Base-by-base conservation (phyloP, 2,888 invertebrate species). In the Drosophila meridionalis region DNA sequence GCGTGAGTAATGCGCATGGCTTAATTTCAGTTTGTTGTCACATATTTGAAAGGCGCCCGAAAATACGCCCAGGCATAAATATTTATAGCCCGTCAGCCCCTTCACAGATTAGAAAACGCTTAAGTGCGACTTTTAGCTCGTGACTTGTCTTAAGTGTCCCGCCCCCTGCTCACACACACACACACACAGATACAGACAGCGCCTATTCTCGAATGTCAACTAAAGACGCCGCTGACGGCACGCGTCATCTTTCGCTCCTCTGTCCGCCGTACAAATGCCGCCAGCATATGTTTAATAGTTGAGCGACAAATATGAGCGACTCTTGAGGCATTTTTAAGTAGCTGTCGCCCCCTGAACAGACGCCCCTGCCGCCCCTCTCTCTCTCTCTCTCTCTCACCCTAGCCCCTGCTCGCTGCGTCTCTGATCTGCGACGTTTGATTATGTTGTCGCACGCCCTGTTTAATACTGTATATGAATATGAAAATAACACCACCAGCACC, bases 381-480 rank as follows among this genome's bases (percentile, higher is more conserved):
- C n/a, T 4, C 1, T 12, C 12, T 12, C 45, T 20, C 45, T 26
- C 4, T 43, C 4, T 7, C 40, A 14, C 56, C 42, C 38, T 28
- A 7, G 6, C 11, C 52, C 52, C 40, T 40, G 3, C 3, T 5
- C n/a, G 30, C 28, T 57, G 53, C 47, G 47, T 48, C 38, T 69
- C 58, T 58, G 73, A 70, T 73, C 66, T 68, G 78, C 69, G 76
- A 80, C 83, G 85, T 88, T 91, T 91, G 91, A 91, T 91, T 91
- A 91, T 91, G 91, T 91, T 91, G 91, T 90, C 91, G 91, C 91
- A 91, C 91, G 91, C 91, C 82, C 87, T 91, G 85, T 91, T 91
- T 90, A 90, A 90, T 85, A 85, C 87, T 82, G 75, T 78, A 86
- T 87, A 86, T 89, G 89, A 89, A 89, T 89, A 86, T 87, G 86